Evolutionary conservation across 2,113 vertebrate species (phyloP).

Genomic region (Odontophorus gujanensis): DNA sequence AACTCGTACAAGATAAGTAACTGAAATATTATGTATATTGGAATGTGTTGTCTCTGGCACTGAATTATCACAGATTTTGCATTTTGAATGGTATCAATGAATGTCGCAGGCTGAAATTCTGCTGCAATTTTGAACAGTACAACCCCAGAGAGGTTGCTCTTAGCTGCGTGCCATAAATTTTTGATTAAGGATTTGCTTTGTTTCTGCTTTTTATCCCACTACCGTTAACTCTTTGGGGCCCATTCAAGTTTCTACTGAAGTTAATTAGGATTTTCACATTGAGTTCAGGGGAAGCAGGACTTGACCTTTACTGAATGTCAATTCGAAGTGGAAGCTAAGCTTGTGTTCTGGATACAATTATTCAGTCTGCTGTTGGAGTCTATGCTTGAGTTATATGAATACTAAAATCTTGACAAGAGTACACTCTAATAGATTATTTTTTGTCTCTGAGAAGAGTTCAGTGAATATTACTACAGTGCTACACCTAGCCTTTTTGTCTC

Average conservation of each 20-base stretch:
- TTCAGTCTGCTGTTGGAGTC: background rate
- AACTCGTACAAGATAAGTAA: constrained; percentile 29
- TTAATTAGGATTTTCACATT: constrained; percentile 20
- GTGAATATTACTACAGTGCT: background rate
- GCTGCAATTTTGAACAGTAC: constrained; percentile 17
- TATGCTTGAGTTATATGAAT: background rate
- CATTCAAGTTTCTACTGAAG: background rate
- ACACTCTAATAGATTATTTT: background rate
- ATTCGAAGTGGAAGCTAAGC: background rate
- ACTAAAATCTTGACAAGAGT: constrained; percentile 5
- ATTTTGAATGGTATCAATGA: constrained; percentile 19
- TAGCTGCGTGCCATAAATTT: background rate
- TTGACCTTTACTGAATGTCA: background rate
- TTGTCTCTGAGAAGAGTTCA: background rate
- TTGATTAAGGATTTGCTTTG: constrained; percentile 15
- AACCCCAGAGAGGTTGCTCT: background rate
- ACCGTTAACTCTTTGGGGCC: constrained; percentile 13
- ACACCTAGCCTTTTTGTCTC: background rate
- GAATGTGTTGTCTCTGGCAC: constrained; percentile 55
- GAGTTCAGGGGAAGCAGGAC: background rate
- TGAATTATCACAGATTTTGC: constrained; percentile 26
- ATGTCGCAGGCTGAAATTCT: constrained; percentile 18
- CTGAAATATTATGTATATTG: constrained; percentile 5
- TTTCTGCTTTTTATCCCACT: constrained; percentile 14
- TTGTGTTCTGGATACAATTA: background rate